Evolutionary conservation across 1,140 invertebrate species (phyloP), one percentile per base, ranked within the genome.

Genomic region (Drosophila parvula): DNA sequence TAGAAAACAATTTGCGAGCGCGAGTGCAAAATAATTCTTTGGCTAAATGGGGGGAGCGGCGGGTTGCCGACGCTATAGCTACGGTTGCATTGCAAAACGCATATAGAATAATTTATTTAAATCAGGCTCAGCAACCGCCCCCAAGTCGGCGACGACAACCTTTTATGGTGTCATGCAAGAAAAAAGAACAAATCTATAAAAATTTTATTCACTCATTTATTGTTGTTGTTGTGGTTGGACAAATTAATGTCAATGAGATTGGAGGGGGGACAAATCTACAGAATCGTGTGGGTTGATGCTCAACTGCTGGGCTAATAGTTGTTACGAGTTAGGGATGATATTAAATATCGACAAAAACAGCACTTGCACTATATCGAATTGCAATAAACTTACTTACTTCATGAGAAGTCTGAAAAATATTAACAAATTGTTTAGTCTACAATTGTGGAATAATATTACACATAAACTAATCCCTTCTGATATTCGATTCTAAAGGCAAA

Each of bases 91-190:
- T 57, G 79, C 65, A 73, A 68, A 84, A 71, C 77, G 80, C 83
- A 88, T 89, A 89, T 78, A 89, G 83, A 88, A 88, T 88, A 80
- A 88, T 88, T 88, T 88, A 88, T 89, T 88, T 89, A 88, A 88
- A 88, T 89, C 84, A 80, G 79, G 76, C 85, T 74, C 83, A 68
- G 62, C 50, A 50, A 62, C 82, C 82, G 82, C 84, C 83, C 76
- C 82, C 82, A 71, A 71, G 60, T 64, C 82, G 50, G 67, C 74
- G 64, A 61, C 74, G 82, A 81, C 82, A 73, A 71, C 83, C 83
- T 88, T 86, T 88, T 88, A 86, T 86, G 83, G 83, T 61, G 56
- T 40, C 67, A 68, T 56, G 76, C 79, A 74, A 77, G 79, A 65
- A 76, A 60, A 75, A 67, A 53, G 53, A 45, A 69, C n/a, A 58